Evolutionary conservation across 2,888 invertebrate species (phyloP).

Genomic region (Platycnemis pennipes): DNA sequence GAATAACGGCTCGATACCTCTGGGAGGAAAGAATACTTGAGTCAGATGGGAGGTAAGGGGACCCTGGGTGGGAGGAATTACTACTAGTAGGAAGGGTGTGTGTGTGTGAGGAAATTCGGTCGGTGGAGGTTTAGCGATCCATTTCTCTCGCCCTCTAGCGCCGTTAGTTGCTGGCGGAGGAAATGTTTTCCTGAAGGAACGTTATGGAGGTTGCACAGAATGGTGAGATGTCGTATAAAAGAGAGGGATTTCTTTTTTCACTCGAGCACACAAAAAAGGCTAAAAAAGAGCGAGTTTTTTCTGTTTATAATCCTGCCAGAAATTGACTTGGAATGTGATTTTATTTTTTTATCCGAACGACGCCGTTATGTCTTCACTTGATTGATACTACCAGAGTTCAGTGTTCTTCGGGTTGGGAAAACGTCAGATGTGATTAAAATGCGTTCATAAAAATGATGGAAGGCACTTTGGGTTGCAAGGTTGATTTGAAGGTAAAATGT

Average conservation of each 20-base stretch:
- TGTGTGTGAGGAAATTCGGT: not conserved
- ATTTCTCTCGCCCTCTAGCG: not conserved
- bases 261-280: not conserved
- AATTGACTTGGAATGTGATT: not conserved
- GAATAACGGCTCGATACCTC: not conserved
- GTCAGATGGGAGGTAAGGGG: no score
- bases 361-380: not conserved
- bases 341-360: not conserved
- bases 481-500: not conserved
- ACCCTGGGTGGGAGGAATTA: no score
- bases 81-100: not conserved
- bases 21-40: no score
- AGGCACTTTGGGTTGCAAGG: not conserved
- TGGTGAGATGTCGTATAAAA: not conserved
- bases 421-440: not conserved
- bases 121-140: not conserved
- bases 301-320: not conserved
- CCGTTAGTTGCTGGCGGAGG: not conserved
- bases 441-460: not conserved
- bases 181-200: constrained; percentile 22
- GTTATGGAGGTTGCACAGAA: not conserved
- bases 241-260: not conserved
- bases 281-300: not conserved
- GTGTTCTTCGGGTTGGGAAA: not conserved
- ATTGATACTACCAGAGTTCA: not conserved